phyloP scores from a whole-genome alignment of 1,140 invertebrate species.

The Ooceraea biroi region DNA sequence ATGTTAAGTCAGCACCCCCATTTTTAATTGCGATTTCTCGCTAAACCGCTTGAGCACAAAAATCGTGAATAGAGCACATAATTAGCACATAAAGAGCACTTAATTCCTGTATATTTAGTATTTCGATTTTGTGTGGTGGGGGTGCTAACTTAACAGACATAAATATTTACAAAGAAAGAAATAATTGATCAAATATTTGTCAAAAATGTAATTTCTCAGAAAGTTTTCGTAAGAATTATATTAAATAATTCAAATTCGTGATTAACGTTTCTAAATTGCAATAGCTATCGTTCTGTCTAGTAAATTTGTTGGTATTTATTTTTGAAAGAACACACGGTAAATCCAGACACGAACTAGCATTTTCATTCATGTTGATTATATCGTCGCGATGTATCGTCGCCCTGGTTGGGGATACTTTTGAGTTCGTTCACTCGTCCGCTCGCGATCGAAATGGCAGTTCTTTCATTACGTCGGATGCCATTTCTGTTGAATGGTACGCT shows the following conservation, averaged over 20 bases:
- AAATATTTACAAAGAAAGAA: not conserved
- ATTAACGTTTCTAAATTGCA: not conserved
- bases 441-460: not conserved
- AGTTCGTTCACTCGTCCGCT: conserved; percentile 24
- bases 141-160: too few species aligned
- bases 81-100: too few species aligned
- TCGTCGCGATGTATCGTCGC: not conserved
- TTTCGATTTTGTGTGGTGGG: too few species aligned
- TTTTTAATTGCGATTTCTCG: too few species aligned
- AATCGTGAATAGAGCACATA: too few species aligned
- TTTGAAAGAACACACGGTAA: not conserved
- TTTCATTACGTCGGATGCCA: conserved; percentile 3
- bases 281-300: not conserved
- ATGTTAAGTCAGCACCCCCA: too few species aligned
- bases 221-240: not conserved
- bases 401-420: conserved; percentile 14
- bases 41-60: too few species aligned
- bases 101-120: too few species aligned
- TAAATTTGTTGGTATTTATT: not conserved
- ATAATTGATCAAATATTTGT: not conserved
- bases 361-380: conserved; percentile 43
- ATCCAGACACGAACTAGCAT: not conserved
- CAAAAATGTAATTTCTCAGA: not conserved
- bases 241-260: not conserved
- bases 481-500: not conserved